Evolutionary conservation across 2,113 vertebrate species (phyloP), one percentile per base, ranked within the genome.

Genomic region (Thryonomys swinderianus): DNA sequence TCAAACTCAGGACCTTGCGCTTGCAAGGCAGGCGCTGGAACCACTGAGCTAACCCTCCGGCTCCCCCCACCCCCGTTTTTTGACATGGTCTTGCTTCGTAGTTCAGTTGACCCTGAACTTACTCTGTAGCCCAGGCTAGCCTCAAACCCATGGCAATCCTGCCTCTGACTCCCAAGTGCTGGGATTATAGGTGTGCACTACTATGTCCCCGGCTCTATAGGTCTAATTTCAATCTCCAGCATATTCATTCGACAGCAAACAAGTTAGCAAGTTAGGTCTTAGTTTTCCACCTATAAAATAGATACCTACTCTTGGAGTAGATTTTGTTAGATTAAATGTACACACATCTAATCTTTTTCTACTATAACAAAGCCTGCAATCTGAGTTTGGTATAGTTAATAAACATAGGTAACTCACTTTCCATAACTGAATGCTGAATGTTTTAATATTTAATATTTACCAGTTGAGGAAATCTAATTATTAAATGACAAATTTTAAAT

Each of bases 401-500:
- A 90, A 30, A 90, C 12, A 87, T 8, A 66, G 71, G 23, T 73
- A 96, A 92, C 57, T 73, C n/a, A 90, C 27, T 86, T 94, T 79
- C 7, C 18, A 11, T 85, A 92, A 85, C 2, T 94, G 27, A 10
- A 90, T 69, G 27, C 18, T 93, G 32, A 81, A 59, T 90, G 12
- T 51, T 61, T 67, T 76, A 79, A 48, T 45, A 94, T 61, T 67
- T 76, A 79, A 48, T 45, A 94, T 64, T 95, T 91, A 83, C 45
- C 79, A 66, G 66, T 82, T 93, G 25, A 94, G 83, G 27, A 79
- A 34, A 95, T 80, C 45, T 57, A 93, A 69, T 61, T 93, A 74
- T 85, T 86, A 92, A 88, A 87, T 76, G 90, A 94, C 17, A 95
- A 93, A 88, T 90, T 91, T 89, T 86, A 69, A 87, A 94, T 40